A percentile compares a stretch with the other conserved stretches of the same genome.
Evolutionary conservation across 2,797 vertebrate species (phyloP).

Genomic region (Liparis tanakae): DNA sequence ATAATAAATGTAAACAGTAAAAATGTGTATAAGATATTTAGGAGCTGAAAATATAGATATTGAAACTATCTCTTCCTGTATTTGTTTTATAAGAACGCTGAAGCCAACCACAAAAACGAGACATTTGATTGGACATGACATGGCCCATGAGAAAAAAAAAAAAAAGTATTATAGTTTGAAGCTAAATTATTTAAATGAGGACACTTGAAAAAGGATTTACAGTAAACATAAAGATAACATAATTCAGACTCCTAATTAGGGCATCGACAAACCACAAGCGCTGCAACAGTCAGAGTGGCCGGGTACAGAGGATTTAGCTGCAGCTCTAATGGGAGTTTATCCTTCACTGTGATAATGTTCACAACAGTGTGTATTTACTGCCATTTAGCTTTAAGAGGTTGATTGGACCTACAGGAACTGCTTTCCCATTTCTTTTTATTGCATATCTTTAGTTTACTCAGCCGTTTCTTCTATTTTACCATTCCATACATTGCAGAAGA

Average conservation of each 20-base stretch:
- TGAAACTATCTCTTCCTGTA: neutral
- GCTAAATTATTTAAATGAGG: neutral
- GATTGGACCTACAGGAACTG: constrained; percentile 25
- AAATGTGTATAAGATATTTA: neutral
- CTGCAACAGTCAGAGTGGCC: neutral
- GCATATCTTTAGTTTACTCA: constrained; percentile 45
- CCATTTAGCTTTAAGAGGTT: constrained; percentile 42
- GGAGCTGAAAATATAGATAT: neutral
- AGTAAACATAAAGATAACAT: constrained; percentile 7
- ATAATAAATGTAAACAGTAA: too few relatives aligned
- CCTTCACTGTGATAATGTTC: constrained; percentile 21
- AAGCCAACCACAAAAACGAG: neutral
- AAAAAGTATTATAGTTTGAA: neutral
- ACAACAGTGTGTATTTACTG: constrained; percentile 23
- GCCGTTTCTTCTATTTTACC: constrained; percentile 48
- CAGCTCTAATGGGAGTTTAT: constrained; percentile 3
- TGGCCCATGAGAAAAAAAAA: neutral
- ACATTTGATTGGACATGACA: neutral
- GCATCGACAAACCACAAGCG: constrained; percentile 4
- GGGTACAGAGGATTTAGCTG: neutral
- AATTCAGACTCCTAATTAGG: constrained; percentile 16
- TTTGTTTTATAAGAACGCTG: neutral
- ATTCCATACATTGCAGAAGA: constrained; percentile 30
- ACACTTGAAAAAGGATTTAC: neutral
- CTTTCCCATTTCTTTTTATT: constrained; percentile 39